Percentiles rank a stretch among this genome's conserved stretches.
Evolutionary conservation across 2,113 vertebrate species (phyloP).

Genomic region (Meriones unguiculatus): DNA sequence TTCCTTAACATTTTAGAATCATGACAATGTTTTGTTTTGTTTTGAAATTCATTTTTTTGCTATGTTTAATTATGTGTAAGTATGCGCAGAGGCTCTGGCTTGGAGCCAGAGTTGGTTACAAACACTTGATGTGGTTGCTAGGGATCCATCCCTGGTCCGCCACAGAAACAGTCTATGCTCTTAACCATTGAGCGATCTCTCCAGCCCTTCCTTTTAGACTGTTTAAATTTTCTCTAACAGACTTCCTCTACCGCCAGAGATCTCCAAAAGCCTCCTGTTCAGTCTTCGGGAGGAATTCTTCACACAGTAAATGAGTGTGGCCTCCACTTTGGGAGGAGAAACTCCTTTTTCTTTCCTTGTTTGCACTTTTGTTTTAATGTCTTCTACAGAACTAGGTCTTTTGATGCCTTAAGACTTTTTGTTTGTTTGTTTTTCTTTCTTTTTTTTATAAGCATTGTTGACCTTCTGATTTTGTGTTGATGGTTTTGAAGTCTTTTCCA

Average conservation of each 20-base stretch:
- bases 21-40: background rate
- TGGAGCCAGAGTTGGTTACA: background rate
- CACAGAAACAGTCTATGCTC: background rate
- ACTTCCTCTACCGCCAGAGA: background rate
- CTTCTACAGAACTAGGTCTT: background rate
- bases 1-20: background rate
- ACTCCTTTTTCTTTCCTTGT: background rate
- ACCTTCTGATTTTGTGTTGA: background rate
- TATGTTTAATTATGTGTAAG: background rate
- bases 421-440: background rate
- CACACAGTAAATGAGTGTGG: background rate
- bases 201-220: background rate
- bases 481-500: background rate
- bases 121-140: background rate
- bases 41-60: background rate
- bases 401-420: background rate
- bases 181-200: background rate
- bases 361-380: background rate
- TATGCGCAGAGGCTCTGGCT: background rate
- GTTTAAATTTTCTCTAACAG: background rate
- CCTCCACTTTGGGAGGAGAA: background rate
- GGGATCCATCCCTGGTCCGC: background rate
- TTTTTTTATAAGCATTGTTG: background rate
- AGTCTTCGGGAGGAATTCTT: background rate
- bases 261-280: background rate